A percentile compares a stretch with the other conserved stretches of the same genome.
These are phyloP conservation scores for Channa argus DNA, from an alignment of 2,113 vertebrate genomes.

Conservation along the genomic window DNA sequence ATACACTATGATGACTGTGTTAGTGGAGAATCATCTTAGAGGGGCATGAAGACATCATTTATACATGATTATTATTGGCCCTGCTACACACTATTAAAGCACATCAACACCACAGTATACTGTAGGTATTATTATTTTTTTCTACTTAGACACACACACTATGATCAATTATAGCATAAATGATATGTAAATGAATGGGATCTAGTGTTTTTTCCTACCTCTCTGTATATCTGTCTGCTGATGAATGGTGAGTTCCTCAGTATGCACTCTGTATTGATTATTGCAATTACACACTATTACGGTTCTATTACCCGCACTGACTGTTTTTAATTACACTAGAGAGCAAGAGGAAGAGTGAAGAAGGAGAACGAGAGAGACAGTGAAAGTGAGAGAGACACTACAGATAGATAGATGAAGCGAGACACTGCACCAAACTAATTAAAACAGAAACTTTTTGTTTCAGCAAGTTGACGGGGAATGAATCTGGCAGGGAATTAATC, in stretches of 20 bases:
- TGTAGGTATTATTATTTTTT: too few relatives aligned
- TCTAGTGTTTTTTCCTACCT: neutral
- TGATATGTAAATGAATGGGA: constrained; percentile 1
- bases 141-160: too few relatives aligned
- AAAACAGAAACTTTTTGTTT: constrained; percentile 82
- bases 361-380: constrained; percentile 21
- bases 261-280: constrained; percentile 77
- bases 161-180: constrained; percentile 5
- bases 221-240: constrained; percentile 25
- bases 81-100: too few relatives aligned
- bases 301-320: constrained; percentile 75
- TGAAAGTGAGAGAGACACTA: constrained; percentile 29
- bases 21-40: too few relatives aligned
- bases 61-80: neutral
- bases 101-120: too few relatives aligned
- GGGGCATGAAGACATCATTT: neutral
- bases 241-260: constrained; percentile 52
- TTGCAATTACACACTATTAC: constrained; percentile 79
- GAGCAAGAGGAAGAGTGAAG: constrained; percentile 53
- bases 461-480: constrained; percentile 78
- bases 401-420: constrained; percentile 73
- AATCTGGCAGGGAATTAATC: constrained; percentile 82
- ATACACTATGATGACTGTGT: too few relatives aligned
- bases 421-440: constrained; percentile 79
- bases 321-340: constrained; percentile 79